A percentile compares a stretch with the other conserved stretches of the same genome.
These are phyloP conservation scores for Cherax destructor DNA, from an alignment of 1,140 invertebrate species.

Conservation along the genomic window DNA sequence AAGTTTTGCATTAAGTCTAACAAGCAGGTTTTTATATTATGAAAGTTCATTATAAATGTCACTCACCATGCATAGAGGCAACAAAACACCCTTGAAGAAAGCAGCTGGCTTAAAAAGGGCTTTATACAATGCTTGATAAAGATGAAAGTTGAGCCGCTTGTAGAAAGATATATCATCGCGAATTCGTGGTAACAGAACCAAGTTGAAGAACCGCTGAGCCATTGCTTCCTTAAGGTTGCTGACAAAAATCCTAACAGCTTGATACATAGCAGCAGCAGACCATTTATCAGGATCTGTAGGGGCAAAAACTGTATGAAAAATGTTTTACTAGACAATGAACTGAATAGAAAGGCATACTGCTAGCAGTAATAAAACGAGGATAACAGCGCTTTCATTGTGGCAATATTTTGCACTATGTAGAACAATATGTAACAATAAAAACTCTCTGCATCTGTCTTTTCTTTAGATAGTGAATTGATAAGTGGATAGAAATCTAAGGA, in stretches of 20 bases:
- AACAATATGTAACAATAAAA: too few relatives aligned
- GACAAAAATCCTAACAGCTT: constrained; percentile 95
- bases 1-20: too few relatives aligned
- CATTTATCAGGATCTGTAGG: constrained; percentile 78
- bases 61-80: constrained; percentile 90
- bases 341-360: too few relatives aligned
- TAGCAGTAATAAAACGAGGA: too few relatives aligned
- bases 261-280: constrained; percentile 95
- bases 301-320: neutral
- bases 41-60: constrained; percentile 31
- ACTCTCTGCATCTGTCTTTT: too few relatives aligned
- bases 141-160: constrained; percentile 96
- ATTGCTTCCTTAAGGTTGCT: constrained; percentile 97
- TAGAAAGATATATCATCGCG: constrained; percentile 97
- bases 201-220: constrained; percentile 97
- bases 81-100: constrained; percentile 98
- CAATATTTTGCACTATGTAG: too few relatives aligned
- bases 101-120: constrained; percentile 96
- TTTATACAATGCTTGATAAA: constrained; percentile 96
- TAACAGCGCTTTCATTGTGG: too few relatives aligned
- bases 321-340: neutral
- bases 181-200: constrained; percentile 93
- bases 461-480: too few relatives aligned
- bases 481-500: too few relatives aligned
- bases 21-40: too few relatives aligned